Evolutionary conservation across 2,113 vertebrate genomes (phyloP).

Genomic region (Triplophysa siluroides): DNA sequence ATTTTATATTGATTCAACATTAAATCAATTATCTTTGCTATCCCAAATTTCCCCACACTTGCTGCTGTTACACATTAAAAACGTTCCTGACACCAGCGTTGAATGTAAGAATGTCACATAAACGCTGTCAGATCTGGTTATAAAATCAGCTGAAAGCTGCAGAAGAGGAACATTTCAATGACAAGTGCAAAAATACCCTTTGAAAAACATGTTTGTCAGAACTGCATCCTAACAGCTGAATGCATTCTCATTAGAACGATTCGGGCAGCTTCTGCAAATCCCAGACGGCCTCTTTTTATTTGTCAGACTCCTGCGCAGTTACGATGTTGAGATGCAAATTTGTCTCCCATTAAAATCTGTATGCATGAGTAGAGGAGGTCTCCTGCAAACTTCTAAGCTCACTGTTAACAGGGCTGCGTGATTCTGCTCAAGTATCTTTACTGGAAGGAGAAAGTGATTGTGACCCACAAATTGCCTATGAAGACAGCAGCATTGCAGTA

Average conservation of each 20-base stretch:
- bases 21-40: too few relatives aligned
- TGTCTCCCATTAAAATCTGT: slow-evolving; percentile 58
- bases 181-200: slow-evolving; percentile 42
- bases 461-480: slow-evolving; percentile 15
- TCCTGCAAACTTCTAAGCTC: slow-evolving; percentile 35
- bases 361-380: slow-evolving; percentile 26
- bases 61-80: too few relatives aligned
- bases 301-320: slow-evolving; percentile 48
- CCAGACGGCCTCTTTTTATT: slow-evolving; percentile 47
- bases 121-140: slow-evolving; percentile 46
- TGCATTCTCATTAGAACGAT: slow-evolving; percentile 52
- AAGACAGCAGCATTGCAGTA: background rate
- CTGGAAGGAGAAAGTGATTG: slow-evolving; percentile 9
- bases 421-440: slow-evolving; percentile 14
- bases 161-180: slow-evolving; percentile 19
- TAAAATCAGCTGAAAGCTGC: background rate
- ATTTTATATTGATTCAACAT: too few relatives aligned
- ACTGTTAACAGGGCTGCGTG: slow-evolving; percentile 15
- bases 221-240: slow-evolving; percentile 45
- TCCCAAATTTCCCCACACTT: too few relatives aligned
- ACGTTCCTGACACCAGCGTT: too few relatives aligned
- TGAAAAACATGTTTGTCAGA: slow-evolving; percentile 42
- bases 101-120: slow-evolving; percentile 23
- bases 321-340: slow-evolving; percentile 55
- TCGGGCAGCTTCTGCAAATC: slow-evolving; percentile 43